Evolutionary conservation across 2,113 vertebrate genomes (phyloP), one percentile per base, ranked within the genome.

Genomic region (Atrichornis clamosus): DNA sequence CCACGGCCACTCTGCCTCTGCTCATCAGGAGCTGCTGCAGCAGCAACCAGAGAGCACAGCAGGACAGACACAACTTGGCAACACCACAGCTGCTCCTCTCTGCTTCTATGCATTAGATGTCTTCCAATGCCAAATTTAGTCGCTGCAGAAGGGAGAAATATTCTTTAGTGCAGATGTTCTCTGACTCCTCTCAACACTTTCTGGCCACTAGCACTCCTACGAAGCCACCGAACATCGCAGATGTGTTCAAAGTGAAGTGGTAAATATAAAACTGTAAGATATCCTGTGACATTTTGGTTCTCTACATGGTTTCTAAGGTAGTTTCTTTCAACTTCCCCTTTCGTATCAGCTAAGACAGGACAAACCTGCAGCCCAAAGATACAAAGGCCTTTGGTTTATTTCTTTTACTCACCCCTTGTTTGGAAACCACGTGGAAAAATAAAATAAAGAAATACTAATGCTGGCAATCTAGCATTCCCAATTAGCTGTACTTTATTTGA

Each of bases 211-310:
- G 24, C 23, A 8, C 26, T 73, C 20, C 32, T 23, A 10, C 19
- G 50, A 37, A 85, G 59, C 12, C 76, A 65, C 11, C 4, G 2
- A 49, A 53, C 13, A 39, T 15, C 53, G 58, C 0, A 42, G 30
- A 22, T 39, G 44, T 63, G n/a, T 70, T 84, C 30, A 19, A 86
- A 88, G 20, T 47, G 32, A 73, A 68, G 27, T 5, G 11, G 47
- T 52, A 95, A 18, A 74, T 16, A 49, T 0, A 60, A 82, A 94
- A 1, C 0, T 0, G 0, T 10, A 24, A 41, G 4, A 58, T 26
- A 88, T 68, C 13, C 3, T 6, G 44, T 32, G 44, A 82, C 87
- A 46, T 68, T 49, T 24, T 7, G 3, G 37, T 90, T 79, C n/a
- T 63, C 46, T 79, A 1, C 4, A 6, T 47, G 17, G 9, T 59